Conservation (phyloP, 2,888 invertebrate species). For the Hydraecia micacea region DNA sequence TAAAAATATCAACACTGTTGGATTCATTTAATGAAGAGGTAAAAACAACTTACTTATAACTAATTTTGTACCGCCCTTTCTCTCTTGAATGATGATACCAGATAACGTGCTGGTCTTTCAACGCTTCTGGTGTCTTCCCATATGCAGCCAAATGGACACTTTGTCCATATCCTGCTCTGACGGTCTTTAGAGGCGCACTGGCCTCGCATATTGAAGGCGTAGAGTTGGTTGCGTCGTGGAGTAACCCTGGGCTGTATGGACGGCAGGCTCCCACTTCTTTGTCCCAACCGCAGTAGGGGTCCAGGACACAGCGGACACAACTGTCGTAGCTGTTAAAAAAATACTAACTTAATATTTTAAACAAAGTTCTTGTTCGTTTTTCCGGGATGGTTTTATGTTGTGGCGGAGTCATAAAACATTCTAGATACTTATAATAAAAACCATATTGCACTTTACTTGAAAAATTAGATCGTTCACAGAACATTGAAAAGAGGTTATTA, state of each 20-base stretch:
- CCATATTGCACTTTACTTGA: neutral
- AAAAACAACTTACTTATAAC: conserved; percentile 86
- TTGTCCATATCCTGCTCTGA: conserved; percentile 91
- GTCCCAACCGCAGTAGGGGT: conserved; percentile 94
- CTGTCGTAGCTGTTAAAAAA: conserved; percentile 88
- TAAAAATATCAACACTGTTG: neutral
- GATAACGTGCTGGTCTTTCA: conserved; percentile 85
- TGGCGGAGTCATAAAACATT: conserved; percentile 14
- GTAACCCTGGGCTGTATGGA: conserved; percentile 89
- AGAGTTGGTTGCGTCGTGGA: conserved; percentile 91
- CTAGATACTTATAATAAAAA: conserved; percentile 16
- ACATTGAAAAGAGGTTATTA: conserved; percentile 11
- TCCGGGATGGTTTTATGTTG: neutral
- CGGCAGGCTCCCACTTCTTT: conserved; percentile 90
- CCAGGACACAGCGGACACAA: conserved; percentile 91
- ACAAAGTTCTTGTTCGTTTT: neutral
- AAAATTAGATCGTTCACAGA: neutral
- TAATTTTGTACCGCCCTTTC: conserved; percentile 89
- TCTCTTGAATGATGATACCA: conserved; percentile 90
- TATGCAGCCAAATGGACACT: conserved; percentile 91
- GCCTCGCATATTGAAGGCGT: conserved; percentile 91
- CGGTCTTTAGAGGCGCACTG: conserved; percentile 89
- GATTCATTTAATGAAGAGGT: neutral
- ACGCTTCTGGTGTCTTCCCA: conserved; percentile 87
- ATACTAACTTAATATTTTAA: neutral